Evolutionary conservation across 2,113 vertebrate species (phyloP).

Genomic region (Polypterus senegalus): DNA sequence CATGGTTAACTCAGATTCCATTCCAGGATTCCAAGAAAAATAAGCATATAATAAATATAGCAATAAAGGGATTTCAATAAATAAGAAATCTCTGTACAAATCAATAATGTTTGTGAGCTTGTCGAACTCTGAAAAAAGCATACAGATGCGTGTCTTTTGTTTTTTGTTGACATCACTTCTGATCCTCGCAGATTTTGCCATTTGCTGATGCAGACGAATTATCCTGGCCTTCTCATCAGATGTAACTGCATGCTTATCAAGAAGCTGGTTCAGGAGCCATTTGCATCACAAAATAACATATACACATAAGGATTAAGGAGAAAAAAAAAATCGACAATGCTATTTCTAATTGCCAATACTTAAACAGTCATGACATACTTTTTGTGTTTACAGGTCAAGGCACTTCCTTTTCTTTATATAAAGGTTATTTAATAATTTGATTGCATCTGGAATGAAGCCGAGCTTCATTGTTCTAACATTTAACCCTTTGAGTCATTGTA

Average conservation of each 20-base stretch:
- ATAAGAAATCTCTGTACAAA: slow-evolving; percentile 3
- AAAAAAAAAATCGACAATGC: no score
- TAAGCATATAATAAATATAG: background rate
- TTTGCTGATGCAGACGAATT: slow-evolving; percentile 7
- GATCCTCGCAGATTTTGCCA: background rate
- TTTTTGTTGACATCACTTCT: slow-evolving; percentile 1
- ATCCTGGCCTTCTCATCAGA: slow-evolving; percentile 4
- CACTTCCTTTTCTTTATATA: no score
- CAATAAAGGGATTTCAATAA: slow-evolving; percentile 5
- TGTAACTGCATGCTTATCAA: slow-evolving; percentile 4
- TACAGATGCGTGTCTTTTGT: slow-evolving; percentile 6
- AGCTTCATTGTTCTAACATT: no score
- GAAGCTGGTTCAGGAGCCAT: no score
- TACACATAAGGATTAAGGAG: no score
- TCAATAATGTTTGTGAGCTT: slow-evolving; percentile 6
- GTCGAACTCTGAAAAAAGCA: slow-evolving; percentile 2
- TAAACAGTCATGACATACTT: no score
- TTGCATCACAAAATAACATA: no score
- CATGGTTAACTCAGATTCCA: slow-evolving; percentile 4
- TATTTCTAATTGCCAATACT: no score
- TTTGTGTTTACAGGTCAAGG: no score
- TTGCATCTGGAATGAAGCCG: no score
- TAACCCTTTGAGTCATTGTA: no score
- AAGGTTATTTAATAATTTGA: no score
- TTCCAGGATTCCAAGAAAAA: background rate